Base-by-base conservation (phyloP, 1,140 invertebrate species). In the Carcinoscorpius rotundicauda region DNA sequence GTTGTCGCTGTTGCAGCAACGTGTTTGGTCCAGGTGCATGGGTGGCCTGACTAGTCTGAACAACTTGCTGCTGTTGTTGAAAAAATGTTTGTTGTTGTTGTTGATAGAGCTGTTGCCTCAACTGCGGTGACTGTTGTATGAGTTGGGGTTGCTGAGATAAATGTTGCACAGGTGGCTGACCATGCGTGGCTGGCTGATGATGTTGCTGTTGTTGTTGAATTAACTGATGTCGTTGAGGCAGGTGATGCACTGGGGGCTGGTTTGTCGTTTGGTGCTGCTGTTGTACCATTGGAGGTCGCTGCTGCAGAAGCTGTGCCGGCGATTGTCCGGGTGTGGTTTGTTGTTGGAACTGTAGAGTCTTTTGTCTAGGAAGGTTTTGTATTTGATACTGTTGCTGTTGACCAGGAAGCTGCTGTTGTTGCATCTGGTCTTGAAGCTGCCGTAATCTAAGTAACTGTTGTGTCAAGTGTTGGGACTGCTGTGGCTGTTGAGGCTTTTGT, bases 51-150 rank as follows among this genome's bases (percentile, higher is more conserved):
- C 61, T 52, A 57, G 62, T 63, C n/a, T 69, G 61, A 52, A 64
- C 51, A 11, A 55, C 60, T 61, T 64, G 63, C 65, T 80, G 79
- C 52, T 70, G 78, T 75, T 76, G 78, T 11, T 79, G 78, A 4
- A 77, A 63, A 29, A 72, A 71, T 3, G 80, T 76, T 6, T 81
- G 78, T 3, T 79, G 75, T 10, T 79, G 79, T 58, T 84, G 65
- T 8, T 60, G 57, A 48, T 62, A 63, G 2, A 66, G 57, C 51
- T 67, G 53, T 8, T 66, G 77, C 60, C 86, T 81, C 71, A 55
- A 55, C 53, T 86, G 86, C 70, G 88, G 86, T 53, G 89, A 76
- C 71, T 87, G 87, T 5, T 87, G 83, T 0, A 90, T 84, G 71
- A 68, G 63, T 29, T 58, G 64, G 8, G 63, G 49, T 4, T 55